phyloP scores from a whole-genome alignment of 92 coral and sea anemone genomes.

The Palythoa grandiflora region DNA sequence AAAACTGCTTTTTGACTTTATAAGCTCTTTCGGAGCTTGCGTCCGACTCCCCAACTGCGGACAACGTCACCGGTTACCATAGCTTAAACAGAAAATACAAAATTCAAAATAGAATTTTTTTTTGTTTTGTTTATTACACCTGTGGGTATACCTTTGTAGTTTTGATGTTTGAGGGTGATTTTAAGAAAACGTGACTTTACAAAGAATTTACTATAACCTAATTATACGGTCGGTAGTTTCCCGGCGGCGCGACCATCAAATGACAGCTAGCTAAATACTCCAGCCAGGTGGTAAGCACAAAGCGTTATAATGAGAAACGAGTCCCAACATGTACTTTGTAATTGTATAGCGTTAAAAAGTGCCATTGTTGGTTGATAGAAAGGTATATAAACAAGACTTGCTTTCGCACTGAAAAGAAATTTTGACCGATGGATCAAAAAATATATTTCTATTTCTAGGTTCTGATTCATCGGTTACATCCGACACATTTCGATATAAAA shows the following conservation, averaged over 20 bases:
- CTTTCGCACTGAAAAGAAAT: not conserved
- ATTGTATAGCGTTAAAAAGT: not conserved
- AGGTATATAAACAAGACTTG: not conserved
- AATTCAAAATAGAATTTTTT: not conserved
- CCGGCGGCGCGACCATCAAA: slow-evolving; percentile 4
- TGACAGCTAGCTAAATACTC: not conserved
- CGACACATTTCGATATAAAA: not conserved
- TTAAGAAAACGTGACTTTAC: not conserved
- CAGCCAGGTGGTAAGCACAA: slow-evolving; percentile 26
- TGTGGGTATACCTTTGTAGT: not conserved
- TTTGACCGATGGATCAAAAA: not conserved
- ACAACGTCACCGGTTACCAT: too few relatives aligned
- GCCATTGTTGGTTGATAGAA: not conserved
- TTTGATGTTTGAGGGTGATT: not conserved
- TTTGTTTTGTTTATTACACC: not conserved
- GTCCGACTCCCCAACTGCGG: too few relatives aligned
- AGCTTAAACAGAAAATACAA: not conserved
- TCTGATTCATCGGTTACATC: too few relatives aligned
- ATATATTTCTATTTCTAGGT: not conserved
- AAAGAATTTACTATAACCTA: not conserved
- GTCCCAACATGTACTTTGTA: not conserved
- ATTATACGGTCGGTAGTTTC: not conserved
- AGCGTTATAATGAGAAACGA: not conserved
- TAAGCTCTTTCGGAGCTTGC: too few relatives aligned
- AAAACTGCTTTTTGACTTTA: too few relatives aligned